These are phyloP conservation scores for Mallateleia sp. DNA, from an alignment of 2,888 invertebrate genomes.

Conservation along the genomic window DNA sequence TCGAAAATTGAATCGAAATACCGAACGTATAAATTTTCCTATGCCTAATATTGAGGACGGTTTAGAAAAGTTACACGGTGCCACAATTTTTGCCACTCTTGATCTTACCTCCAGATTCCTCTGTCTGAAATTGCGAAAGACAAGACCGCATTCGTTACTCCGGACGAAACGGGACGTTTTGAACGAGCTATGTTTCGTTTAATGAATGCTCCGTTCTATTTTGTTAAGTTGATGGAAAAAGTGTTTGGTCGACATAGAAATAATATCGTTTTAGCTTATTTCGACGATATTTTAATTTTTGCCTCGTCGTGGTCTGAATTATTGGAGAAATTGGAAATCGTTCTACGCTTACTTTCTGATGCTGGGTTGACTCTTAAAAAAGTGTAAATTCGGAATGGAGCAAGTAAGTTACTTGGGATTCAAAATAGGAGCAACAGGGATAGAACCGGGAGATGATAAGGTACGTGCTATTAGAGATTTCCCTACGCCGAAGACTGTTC, in stretches of 20 bases:
- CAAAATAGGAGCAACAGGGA: constrained; percentile 19
- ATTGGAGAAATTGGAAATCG: constrained; percentile 68
- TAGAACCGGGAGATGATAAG: constrained; percentile 56
- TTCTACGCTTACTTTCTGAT: constrained; percentile 76
- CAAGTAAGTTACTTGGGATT: constrained; percentile 83
- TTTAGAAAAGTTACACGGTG: too few species aligned
- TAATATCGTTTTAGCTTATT: constrained; percentile 78
- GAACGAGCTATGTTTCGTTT: constrained; percentile 85
- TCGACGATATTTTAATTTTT: constrained; percentile 84
- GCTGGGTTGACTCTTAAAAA: constrained; percentile 81
- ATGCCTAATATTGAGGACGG: too few species aligned
- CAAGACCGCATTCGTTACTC: constrained; percentile 79
- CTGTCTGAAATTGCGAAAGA: constrained; percentile 62
- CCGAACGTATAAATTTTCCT: too few species aligned
- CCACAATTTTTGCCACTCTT: constrained; percentile 52
- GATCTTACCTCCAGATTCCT: constrained; percentile 74
- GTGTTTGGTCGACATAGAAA: constrained; percentile 76
- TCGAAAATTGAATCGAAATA: constrained; percentile 70
- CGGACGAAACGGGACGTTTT: too few species aligned
- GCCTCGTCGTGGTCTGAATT: constrained; percentile 80
- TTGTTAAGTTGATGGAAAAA: constrained; percentile 78
- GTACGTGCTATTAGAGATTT: constrained; percentile 62
- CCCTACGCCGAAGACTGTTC: constrained; percentile 12
- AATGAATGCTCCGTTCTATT: constrained; percentile 82
- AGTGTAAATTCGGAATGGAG: constrained; percentile 81